Conservation (phyloP, 2,888 invertebrate species). For the Leuctra nigra region DNA sequence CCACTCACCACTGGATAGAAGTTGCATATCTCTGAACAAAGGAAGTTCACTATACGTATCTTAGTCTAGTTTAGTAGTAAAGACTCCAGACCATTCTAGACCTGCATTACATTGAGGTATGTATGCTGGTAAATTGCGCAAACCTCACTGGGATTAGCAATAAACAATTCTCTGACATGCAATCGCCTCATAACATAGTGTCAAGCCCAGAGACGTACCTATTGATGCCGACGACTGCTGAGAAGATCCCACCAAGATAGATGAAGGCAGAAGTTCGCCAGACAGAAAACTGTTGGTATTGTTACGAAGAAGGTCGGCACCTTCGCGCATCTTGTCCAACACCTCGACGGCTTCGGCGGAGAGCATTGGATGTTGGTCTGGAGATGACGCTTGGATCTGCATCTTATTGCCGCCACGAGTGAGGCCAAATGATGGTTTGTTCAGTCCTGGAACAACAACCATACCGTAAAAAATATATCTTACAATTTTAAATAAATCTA, state of each 20-base stretch:
- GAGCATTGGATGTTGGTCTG: slow-evolving; percentile 29
- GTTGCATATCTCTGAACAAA: too few species aligned
- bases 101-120: too few species aligned
- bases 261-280: slow-evolving; percentile 52
- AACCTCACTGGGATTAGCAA: slow-evolving; percentile 12
- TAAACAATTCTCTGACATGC: background rate
- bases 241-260: slow-evolving; percentile 36
- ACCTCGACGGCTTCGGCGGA: slow-evolving; percentile 54
- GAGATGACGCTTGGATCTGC: slow-evolving; percentile 14
- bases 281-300: slow-evolving; percentile 73
- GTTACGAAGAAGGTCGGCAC: slow-evolving; percentile 65
- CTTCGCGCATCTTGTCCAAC: slow-evolving; percentile 59
- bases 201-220: too few species aligned
- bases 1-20: too few species aligned
- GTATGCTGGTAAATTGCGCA: too few species aligned
- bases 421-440: slow-evolving; percentile 35
- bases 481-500: too few species aligned
- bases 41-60: too few species aligned
- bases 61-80: too few species aligned
- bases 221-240: slow-evolving; percentile 22
- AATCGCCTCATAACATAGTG: background rate
- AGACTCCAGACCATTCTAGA: too few species aligned
- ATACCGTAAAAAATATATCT: too few species aligned
- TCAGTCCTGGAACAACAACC: slow-evolving; percentile 34
- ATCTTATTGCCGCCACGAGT: slow-evolving; percentile 37